phyloP scores from a whole-genome alignment of 1,140 invertebrate species.

The Hyles euphorbiae region DNA sequence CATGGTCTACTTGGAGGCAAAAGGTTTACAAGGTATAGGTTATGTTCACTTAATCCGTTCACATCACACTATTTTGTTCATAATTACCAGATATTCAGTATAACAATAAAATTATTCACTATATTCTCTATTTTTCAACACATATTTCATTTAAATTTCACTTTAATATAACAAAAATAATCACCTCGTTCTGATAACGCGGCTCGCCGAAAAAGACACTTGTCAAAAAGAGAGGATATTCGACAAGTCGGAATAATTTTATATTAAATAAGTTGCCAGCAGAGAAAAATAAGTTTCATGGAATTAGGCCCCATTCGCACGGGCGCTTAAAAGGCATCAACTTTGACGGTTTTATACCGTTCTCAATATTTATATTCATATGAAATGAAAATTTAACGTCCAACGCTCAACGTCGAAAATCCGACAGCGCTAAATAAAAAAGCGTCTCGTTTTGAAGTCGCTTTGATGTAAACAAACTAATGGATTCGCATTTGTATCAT shows the following conservation, averaged over 20 bases:
- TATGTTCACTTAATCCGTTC: conserved; percentile 31
- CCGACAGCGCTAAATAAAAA: too few relatives aligned
- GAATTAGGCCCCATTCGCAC: too few relatives aligned
- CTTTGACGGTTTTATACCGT: too few relatives aligned
- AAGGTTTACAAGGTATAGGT: conserved; percentile 18
- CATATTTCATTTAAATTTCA: conserved; percentile 13
- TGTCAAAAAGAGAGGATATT: conserved; percentile 21
- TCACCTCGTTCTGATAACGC: conserved; percentile 37
- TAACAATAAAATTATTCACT: not conserved
- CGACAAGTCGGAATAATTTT: not conserved
- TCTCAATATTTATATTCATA: too few relatives aligned
- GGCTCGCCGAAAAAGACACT: conserved; percentile 51
- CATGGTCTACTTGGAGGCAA: conserved; percentile 56
- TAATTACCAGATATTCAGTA: conserved; percentile 2
- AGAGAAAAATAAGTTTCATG: too few relatives aligned
- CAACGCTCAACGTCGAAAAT: too few relatives aligned
- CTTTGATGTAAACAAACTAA: too few relatives aligned
- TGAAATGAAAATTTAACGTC: too few relatives aligned
- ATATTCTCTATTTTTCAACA: not conserved
- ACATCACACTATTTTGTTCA: conserved; percentile 25
- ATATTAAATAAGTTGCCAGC: not conserved
- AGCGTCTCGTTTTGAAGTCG: too few relatives aligned
- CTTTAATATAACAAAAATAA: conserved; percentile 7
- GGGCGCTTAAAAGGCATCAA: too few relatives aligned
- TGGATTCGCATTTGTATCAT: too few relatives aligned